These are phyloP conservation scores for Lepus timidus DNA, from an alignment of 2,113 vertebrate genomes.

Conservation along the genomic window DNA sequence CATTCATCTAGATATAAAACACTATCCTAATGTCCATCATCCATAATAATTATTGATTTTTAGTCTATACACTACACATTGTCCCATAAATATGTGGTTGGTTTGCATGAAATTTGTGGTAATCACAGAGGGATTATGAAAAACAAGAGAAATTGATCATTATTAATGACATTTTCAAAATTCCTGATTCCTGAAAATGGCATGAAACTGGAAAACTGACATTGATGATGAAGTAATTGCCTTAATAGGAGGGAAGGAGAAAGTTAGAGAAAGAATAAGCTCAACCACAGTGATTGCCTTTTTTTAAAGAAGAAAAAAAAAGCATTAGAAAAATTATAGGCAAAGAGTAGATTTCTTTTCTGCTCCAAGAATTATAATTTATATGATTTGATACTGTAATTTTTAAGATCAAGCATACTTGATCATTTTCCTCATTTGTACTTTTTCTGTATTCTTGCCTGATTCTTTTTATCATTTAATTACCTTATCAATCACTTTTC, in stretches of 20 bases:
- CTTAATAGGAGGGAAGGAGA: neutral
- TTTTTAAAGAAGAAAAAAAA: neutral
- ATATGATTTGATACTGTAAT: constrained; percentile 85
- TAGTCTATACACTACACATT: neutral
- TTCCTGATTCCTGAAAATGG: neutral
- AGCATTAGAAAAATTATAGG: constrained; percentile 68
- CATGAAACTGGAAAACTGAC: neutral
- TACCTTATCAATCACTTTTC: constrained; percentile 86
- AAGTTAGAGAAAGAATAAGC: neutral
- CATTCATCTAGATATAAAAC: neutral
- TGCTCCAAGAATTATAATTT: constrained; percentile 85
- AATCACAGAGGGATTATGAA: neutral
- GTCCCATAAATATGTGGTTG: neutral
- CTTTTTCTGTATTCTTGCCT: constrained; percentile 85
- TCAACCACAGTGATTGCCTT: constrained; percentile 7
- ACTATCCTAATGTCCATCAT: neutral
- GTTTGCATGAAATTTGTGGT: neutral
- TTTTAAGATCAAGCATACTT: constrained; percentile 86
- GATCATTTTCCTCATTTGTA: constrained; percentile 86
- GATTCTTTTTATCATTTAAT: constrained; percentile 88
- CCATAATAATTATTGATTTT: neutral
- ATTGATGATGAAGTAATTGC: constrained; percentile 32
- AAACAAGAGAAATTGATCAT: constrained; percentile 20
- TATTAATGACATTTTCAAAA: neutral
- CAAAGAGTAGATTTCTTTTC: constrained; percentile 81